A percentile compares a stretch with the other conserved stretches of the same genome.
phyloP scores from a whole-genome alignment of 2,797 vertebrate genomes.

The Rhynchonycteris naso region DNA sequence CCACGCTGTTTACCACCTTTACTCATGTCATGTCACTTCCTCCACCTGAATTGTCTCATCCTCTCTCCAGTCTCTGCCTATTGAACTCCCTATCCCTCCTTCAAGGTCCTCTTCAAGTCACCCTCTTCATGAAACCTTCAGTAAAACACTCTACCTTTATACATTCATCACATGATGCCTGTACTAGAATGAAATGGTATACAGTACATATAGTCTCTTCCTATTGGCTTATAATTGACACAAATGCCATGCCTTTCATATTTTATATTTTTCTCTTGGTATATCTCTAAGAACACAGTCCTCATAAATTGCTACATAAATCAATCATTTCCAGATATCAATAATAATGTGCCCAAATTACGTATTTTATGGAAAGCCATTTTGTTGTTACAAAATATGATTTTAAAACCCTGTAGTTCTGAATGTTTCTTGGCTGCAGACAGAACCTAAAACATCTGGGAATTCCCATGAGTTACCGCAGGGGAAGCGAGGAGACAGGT shows the following conservation, averaged over 20 bases:
- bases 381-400: neutral
- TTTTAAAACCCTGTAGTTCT: neutral
- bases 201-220: neutral
- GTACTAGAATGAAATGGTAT: neutral
- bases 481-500: neutral
- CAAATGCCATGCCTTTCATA: neutral
- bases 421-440: neutral
- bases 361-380: neutral
- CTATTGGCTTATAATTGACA: neutral
- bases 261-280: conserved; percentile 19
- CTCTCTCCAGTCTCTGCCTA: neutral
- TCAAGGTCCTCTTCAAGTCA: neutral
- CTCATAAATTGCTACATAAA: neutral
- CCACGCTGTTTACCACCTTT: neutral
- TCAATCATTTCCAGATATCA: neutral
- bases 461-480: neutral
- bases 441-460: conserved; percentile 13
- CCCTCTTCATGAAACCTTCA: neutral
- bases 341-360: neutral
- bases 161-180: neutral
- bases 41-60: neutral
- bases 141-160: neutral
- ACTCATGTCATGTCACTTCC: neutral
- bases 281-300: neutral
- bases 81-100: neutral